phyloP scores from a whole-genome alignment of 2,888 invertebrate species.

The Sphaerophoria taeniata region DNA sequence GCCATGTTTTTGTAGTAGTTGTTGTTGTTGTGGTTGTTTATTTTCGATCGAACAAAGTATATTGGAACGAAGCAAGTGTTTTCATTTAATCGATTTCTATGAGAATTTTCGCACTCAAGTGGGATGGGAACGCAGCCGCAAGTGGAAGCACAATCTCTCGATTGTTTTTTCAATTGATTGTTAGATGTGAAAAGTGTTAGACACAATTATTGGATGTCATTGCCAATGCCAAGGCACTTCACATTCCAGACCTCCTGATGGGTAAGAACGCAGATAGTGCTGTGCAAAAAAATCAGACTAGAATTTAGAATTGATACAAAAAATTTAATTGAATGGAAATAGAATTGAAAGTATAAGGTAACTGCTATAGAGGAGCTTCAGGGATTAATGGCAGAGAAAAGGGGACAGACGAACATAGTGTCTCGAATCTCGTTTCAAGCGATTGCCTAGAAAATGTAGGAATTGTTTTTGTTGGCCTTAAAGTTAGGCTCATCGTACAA shows the following conservation, averaged over 20 bases:
- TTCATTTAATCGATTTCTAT: slow-evolving; percentile 47
- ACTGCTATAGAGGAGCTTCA: too few species aligned
- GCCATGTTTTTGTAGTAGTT: too few species aligned
- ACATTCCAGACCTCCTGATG: background rate
- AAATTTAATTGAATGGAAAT: too few species aligned
- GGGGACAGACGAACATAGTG: too few species aligned
- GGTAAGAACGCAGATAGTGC: background rate
- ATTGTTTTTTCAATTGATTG: slow-evolving; percentile 63
- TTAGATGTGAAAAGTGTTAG: slow-evolving; percentile 33
- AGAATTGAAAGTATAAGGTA: too few species aligned
- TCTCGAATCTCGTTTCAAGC: too few species aligned
- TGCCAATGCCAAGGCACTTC: slow-evolving; percentile 1
- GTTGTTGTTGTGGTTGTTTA: slow-evolving; percentile 6
- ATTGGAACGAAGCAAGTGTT: background rate
- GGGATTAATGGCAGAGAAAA: too few species aligned
- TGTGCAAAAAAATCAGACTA: background rate
- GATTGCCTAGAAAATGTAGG: too few species aligned
- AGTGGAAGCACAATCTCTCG: slow-evolving; percentile 35
- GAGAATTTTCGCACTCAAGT: slow-evolving; percentile 57
- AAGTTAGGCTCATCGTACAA: too few species aligned
- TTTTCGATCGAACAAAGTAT: background rate
- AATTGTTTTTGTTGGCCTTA: too few species aligned
- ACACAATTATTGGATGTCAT: slow-evolving; percentile 15
- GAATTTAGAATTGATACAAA: too few species aligned
- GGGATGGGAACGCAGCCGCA: slow-evolving; percentile 12